phyloP scores from a whole-genome alignment of 2,888 invertebrate species.

The Hermodice carunculata region DNA sequence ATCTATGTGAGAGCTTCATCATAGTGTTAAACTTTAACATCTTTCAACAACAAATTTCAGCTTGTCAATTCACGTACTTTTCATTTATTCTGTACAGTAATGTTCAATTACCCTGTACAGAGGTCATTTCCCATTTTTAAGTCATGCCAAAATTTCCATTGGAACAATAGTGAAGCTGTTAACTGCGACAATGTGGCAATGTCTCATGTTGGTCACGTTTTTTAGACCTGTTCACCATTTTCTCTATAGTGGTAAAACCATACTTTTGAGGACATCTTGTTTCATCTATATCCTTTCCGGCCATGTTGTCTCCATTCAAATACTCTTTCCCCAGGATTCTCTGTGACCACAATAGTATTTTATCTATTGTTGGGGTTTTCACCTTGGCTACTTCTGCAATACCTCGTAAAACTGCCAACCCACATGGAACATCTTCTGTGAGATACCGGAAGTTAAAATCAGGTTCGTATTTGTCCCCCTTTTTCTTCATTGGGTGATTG shows the following conservation, averaged over 20 bases:
- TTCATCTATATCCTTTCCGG: slow-evolving; percentile 47
- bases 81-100: no score
- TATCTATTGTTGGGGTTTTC: slow-evolving; percentile 46
- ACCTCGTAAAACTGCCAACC: slow-evolving; percentile 51
- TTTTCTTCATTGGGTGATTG: slow-evolving; percentile 41
- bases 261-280: slow-evolving; percentile 53
- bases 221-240: no score
- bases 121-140: no score
- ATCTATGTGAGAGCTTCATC: no score
- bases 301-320: slow-evolving; percentile 48
- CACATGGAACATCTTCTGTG: slow-evolving; percentile 53
- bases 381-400: slow-evolving; percentile 44
- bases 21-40: no score
- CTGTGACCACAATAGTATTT: slow-evolving; percentile 53
- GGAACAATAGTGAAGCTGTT: no score
- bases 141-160: no score
- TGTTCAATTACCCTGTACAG: no score
- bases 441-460: slow-evolving; percentile 42
- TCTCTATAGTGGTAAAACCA: slow-evolving; percentile 46
- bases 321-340: slow-evolving; percentile 50
- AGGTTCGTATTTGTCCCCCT: slow-evolving; percentile 3
- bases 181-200: no score
- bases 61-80: no score
- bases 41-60: no score
- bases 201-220: no score